Conservation (phyloP, 2,113 vertebrate genomes). For the Tachysurus vachellii region DNA sequence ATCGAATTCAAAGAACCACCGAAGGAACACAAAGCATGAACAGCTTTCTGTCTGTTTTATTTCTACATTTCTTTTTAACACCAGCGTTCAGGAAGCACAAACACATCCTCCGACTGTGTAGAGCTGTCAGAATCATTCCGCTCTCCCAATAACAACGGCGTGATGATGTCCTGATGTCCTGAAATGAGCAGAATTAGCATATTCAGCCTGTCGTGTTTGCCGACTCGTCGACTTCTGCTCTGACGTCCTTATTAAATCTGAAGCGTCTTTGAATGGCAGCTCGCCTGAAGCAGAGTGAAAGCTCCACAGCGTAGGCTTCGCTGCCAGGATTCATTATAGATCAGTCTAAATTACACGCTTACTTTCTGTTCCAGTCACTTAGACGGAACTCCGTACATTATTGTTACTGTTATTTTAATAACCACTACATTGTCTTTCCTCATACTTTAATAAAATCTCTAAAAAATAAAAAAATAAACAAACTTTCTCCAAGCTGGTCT, state of each 20-base stretch:
- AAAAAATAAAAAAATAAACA: no score
- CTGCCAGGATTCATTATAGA: background rate
- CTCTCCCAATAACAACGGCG: background rate
- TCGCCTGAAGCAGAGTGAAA: background rate
- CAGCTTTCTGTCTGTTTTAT: background rate
- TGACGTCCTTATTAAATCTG: background rate
- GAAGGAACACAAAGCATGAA: background rate
- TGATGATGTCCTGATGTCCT: background rate
- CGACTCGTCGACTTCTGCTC: background rate
- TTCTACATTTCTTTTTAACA: background rate
- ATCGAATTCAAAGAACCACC: background rate
- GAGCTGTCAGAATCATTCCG: background rate
- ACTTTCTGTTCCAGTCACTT: background rate
- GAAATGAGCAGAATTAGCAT: background rate
- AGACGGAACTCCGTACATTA: background rate
- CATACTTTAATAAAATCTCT: no score
- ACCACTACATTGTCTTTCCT: background rate
- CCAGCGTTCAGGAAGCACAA: background rate
- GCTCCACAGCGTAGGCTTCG: background rate
- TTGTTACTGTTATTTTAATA: background rate
- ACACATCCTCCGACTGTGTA: background rate
- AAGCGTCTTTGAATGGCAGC: slow-evolving; percentile 11
- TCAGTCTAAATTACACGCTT: no score
- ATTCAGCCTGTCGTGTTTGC: background rate
- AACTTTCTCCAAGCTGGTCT: no score